These are phyloP conservation scores for Drosophila pectinifera DNA, from an alignment of 1,140 invertebrate genomes.

Conservation along the genomic window DNA sequence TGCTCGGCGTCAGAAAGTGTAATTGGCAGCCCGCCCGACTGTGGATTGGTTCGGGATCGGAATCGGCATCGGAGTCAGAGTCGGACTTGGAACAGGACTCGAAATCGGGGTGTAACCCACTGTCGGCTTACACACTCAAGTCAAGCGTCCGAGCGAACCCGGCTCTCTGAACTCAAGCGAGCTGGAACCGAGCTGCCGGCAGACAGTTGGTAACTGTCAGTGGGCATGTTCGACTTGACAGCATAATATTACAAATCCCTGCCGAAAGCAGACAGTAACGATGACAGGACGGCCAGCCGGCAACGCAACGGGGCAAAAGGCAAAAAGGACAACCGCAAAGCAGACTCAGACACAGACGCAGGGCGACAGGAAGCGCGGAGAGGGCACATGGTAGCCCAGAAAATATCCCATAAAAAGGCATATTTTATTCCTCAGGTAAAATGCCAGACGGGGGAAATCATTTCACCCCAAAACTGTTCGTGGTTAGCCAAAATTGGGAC, in stretches of 20 bases:
- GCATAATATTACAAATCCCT: constrained; percentile 83
- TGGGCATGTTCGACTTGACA: constrained; percentile 82
- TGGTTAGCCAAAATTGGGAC: constrained; percentile 24
- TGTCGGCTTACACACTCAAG: constrained; percentile 69
- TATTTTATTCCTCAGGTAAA: constrained; percentile 51
- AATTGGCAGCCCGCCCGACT: constrained; percentile 69
- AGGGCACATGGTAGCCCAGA: not conserved
- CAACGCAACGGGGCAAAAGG: constrained; percentile 40
- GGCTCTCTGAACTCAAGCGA: constrained; percentile 33
- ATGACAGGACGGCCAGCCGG: constrained; percentile 60
- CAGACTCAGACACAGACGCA: constrained; percentile 10
- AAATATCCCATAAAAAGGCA: constrained; percentile 48
- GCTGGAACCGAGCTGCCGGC: constrained; percentile 42
- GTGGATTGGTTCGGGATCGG: constrained; percentile 22
- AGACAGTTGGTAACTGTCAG: constrained; percentile 80
- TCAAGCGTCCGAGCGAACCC: constrained; percentile 28
- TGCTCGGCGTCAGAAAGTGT: constrained; percentile 74
- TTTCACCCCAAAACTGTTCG: constrained; percentile 29
- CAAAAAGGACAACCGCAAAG: constrained; percentile 47
- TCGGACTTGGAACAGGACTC: constrained; percentile 14
- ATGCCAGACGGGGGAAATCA: constrained; percentile 37
- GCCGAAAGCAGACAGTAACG: constrained; percentile 79
- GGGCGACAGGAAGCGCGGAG: constrained; percentile 4
- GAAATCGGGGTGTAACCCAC: constrained; percentile 59
- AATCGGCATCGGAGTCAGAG: constrained; percentile 12